Conservation (phyloP, 2,113 vertebrate genomes). For the Rhynchopsitta pachyrhyncha region DNA sequence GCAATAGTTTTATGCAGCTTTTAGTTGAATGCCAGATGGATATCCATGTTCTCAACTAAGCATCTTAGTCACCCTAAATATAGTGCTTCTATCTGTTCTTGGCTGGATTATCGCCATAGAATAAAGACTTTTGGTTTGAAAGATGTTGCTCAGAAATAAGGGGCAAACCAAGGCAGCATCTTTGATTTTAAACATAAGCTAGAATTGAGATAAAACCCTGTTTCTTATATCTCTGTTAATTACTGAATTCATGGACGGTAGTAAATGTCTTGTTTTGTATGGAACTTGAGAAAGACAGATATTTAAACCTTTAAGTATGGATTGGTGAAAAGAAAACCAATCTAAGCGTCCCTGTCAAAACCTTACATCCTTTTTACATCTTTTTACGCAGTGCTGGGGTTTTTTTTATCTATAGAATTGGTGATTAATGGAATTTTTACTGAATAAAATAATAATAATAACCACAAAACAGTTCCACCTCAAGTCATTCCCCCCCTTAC, state of each 20-base stretch:
- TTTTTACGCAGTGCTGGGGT: fast-evolving
- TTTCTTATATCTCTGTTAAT: background rate
- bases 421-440: background rate
- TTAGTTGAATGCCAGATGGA: slow-evolving; percentile 51
- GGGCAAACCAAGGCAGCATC: background rate
- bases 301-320: background rate
- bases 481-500: fast-evolving
- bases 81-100: slow-evolving; percentile 56
- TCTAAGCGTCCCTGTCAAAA: background rate
- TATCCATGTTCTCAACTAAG: slow-evolving; percentile 48
- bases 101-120: slow-evolving; percentile 45
- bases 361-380: background rate
- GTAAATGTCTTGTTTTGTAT: background rate
- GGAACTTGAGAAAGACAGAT: background rate
- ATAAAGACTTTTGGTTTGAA: slow-evolving; percentile 37
- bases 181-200: background rate
- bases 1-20: slow-evolving; percentile 36
- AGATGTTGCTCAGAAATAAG: background rate
- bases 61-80: slow-evolving; percentile 60
- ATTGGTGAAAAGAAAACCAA: background rate
- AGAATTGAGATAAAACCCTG: background rate
- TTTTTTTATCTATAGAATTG: background rate
- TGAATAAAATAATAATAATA: background rate
- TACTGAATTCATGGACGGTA: background rate
- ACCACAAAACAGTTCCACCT: background rate